phyloP scores from a whole-genome alignment of 2,888 invertebrate genomes.

The Choreutis nemorana region DNA sequence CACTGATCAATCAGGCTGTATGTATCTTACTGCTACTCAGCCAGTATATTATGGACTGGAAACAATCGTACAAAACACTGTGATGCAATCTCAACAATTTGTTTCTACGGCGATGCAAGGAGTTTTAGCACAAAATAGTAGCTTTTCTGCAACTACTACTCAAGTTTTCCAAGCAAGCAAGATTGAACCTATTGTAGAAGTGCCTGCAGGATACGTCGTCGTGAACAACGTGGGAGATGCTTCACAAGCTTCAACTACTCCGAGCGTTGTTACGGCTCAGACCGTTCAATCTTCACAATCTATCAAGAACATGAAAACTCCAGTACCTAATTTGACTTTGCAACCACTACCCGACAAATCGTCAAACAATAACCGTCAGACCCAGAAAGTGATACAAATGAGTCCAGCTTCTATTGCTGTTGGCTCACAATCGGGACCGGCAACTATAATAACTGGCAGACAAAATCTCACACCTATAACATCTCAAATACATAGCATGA shows the following conservation, averaged over 20 bases:
- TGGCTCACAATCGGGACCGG: slow-evolving; percentile 36
- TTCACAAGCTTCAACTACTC: slow-evolving; percentile 34
- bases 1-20: slow-evolving; percentile 65
- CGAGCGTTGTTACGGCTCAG: slow-evolving; percentile 51
- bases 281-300: slow-evolving; percentile 44
- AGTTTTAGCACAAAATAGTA: slow-evolving; percentile 80
- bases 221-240: slow-evolving; percentile 68
- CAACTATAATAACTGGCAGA: slow-evolving; percentile 37
- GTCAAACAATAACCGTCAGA: slow-evolving; percentile 35
- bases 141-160: slow-evolving; percentile 84
- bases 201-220: slow-evolving; percentile 75
- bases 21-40: slow-evolving; percentile 71
- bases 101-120: slow-evolving; percentile 84
- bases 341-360: slow-evolving; percentile 57
- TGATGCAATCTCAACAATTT: slow-evolving; percentile 89
- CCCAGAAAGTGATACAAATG: slow-evolving; percentile 58
- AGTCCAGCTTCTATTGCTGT: slow-evolving; percentile 31
- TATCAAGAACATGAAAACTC: slow-evolving; percentile 45
- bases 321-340: slow-evolving; percentile 51
- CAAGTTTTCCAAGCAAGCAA: slow-evolving; percentile 88
- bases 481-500: slow-evolving; percentile 55
- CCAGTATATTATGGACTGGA: slow-evolving; percentile 85
- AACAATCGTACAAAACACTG: slow-evolving; percentile 87
- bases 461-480: slow-evolving; percentile 56
- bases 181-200: slow-evolving; percentile 81